Base-by-base conservation (phyloP, 2,888 invertebrate genomes). In the Gastrophysa polygoni region DNA sequence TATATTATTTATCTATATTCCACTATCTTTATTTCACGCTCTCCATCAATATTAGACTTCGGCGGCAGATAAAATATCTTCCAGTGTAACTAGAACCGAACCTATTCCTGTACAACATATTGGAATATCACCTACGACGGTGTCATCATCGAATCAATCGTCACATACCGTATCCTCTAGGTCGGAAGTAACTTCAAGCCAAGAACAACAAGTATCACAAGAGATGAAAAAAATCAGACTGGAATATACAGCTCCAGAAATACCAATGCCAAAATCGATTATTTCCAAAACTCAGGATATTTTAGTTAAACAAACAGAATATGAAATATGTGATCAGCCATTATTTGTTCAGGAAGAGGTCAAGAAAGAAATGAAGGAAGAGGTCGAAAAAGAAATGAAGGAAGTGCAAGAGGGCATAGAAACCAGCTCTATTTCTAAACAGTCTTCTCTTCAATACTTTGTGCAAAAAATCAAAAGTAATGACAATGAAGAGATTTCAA, bases 361-460 rank as follows among this genome's bases (percentile, higher is more conserved):
- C 20, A 51, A 65, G 46, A 57, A 65, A 56, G 66, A 69, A 61
- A 61, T 63, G 20, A 51, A 65, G 7, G 70, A 75, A 66, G 74
- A 76, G 57, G 73, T 72, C 51, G 71, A 70, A 61, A 56, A 69
- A 4, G 68, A 73, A 57, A 68, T 64, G 20, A 56, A 69, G 4
- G 68, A 73, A 57, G 69, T 64, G 20, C 73, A 75, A 57, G 76
- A 78, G 56, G 80, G 80, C 8, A 82, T 87, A 60, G 86, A 88
- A 76, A 85, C 85, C 0, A 82, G 83, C 34, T 86, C 86, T 6
- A 88, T 89, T 64, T 85, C 87, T 5, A 89, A 86, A 70, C 84
- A 88, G 67, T 86, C 87, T 57, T 89, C 89, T 1, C 81, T 88
- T 49, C 88, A 87, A 71, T 90, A 86, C 75, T 89, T 89, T 72